Percentiles rank a stretch among this genome's conserved stretches.
phyloP scores from a whole-genome alignment of 2,888 invertebrate species.

The Tricholauxania praeusta region DNA sequence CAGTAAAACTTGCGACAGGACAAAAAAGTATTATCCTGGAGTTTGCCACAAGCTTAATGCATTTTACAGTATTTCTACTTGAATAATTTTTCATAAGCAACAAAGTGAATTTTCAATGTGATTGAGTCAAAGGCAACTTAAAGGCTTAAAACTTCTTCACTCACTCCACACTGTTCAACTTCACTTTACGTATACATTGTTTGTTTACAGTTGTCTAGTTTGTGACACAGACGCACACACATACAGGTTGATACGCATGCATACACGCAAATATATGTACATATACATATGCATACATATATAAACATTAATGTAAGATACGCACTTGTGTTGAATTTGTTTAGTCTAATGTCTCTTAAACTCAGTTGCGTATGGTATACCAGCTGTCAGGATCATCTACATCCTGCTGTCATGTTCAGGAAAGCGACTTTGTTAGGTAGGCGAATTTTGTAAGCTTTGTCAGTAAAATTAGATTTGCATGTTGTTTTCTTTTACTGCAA shows the following conservation, averaged over 20 bases:
- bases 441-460: conserved; percentile 11
- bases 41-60: too few relatives aligned
- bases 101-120: conserved; percentile 32
- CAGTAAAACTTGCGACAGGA: too few relatives aligned
- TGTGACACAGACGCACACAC: neutral
- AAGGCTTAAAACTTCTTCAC: conserved; percentile 11
- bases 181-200: neutral
- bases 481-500: conserved; percentile 11
- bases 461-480: conserved; percentile 30
- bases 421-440: too few relatives aligned
- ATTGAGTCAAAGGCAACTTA: conserved; percentile 18
- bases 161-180: too few relatives aligned
- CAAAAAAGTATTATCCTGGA: too few relatives aligned
- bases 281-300: conserved; percentile 4
- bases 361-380: neutral
- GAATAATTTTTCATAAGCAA: conserved; percentile 14
- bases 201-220: conserved; percentile 9
- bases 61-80: neutral
- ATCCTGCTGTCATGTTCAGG: neutral
- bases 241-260: neutral
- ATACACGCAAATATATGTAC: neutral
- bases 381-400: neutral
- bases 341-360: neutral
- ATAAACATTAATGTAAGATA: neutral
- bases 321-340: neutral